Conservation (phyloP, 2,888 invertebrate species). For the Toxonevra muliebris region DNA sequence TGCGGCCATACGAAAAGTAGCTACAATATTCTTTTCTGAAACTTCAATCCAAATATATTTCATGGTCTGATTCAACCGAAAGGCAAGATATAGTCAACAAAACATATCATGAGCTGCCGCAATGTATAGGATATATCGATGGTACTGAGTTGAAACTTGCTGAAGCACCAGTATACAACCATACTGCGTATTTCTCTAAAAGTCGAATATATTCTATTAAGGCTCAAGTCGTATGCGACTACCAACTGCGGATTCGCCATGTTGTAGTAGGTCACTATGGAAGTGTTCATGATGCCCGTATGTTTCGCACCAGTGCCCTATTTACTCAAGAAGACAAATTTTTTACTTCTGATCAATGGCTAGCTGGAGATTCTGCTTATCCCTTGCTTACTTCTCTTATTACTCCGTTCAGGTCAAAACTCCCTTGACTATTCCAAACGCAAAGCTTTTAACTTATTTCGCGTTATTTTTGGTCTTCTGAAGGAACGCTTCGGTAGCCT, state of each 20-base stretch:
- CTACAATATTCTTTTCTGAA: conserved; percentile 3
- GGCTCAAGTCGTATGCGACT: too few relatives aligned
- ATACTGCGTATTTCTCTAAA: conserved; percentile 4
- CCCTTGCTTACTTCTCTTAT: conserved; percentile 1
- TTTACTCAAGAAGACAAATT: not conserved
- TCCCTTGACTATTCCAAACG: not conserved
- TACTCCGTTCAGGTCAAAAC: not conserved
- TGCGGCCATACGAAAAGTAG: not conserved
- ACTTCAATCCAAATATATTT: not conserved
- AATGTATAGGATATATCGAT: conserved; percentile 6
- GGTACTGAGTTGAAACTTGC: conserved; percentile 1
- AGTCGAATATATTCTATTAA: conserved; percentile 10
- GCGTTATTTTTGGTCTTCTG: not conserved
- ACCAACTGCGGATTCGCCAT: not conserved
- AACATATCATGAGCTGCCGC: conserved; percentile 3
- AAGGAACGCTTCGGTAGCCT: conserved; percentile 14
- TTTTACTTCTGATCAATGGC: conserved; percentile 7
- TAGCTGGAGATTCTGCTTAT: conserved; percentile 14
- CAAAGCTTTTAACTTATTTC: conserved; percentile 7
- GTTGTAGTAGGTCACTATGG: not conserved
- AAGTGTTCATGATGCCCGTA: conserved; percentile 4
- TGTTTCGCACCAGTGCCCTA: not conserved
- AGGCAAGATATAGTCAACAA: not conserved
- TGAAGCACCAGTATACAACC: conserved; percentile 5
- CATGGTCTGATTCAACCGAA: not conserved